Evolutionary conservation across 2,113 vertebrate genomes (phyloP).

Genomic region (Hydrolagus affinis): DNA sequence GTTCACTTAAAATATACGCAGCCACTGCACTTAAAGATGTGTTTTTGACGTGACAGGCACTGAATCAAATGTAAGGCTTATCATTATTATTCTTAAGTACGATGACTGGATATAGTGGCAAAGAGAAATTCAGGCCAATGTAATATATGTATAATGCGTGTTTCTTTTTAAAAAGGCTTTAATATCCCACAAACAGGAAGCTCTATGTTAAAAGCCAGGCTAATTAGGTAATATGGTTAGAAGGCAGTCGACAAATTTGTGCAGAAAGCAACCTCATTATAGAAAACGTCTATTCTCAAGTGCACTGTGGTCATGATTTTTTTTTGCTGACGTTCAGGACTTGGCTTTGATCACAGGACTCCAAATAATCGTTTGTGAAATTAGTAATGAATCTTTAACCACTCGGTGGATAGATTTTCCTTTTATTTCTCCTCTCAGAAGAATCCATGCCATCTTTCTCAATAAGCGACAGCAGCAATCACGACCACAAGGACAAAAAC

Average conservation of each 20-base stretch:
- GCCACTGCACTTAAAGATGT: too few species aligned
- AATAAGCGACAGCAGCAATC: background rate
- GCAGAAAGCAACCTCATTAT: background rate
- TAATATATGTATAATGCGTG: background rate
- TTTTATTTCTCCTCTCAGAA: background rate
- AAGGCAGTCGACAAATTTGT: background rate
- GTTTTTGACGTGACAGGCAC: too few species aligned
- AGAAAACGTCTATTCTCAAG: background rate
- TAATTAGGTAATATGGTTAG: background rate
- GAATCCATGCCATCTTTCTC: background rate
- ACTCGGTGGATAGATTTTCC: background rate
- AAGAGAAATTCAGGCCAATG: background rate
- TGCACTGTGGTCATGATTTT: background rate
- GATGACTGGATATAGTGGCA: background rate
- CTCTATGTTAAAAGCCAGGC: background rate
- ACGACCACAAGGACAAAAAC: background rate
- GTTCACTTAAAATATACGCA: too few species aligned
- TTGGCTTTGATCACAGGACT: background rate
- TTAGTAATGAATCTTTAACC: conserved; percentile 20
- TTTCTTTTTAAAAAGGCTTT: too few species aligned
- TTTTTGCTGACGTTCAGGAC: background rate
- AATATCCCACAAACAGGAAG: background rate
- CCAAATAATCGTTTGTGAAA: conserved; percentile 1
- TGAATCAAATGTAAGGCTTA: too few species aligned
- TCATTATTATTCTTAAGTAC: background rate